Evolutionary conservation across 2,888 invertebrate species (phyloP), one percentile per base, ranked within the genome.

Genomic region (Branchellion lobata): DNA sequence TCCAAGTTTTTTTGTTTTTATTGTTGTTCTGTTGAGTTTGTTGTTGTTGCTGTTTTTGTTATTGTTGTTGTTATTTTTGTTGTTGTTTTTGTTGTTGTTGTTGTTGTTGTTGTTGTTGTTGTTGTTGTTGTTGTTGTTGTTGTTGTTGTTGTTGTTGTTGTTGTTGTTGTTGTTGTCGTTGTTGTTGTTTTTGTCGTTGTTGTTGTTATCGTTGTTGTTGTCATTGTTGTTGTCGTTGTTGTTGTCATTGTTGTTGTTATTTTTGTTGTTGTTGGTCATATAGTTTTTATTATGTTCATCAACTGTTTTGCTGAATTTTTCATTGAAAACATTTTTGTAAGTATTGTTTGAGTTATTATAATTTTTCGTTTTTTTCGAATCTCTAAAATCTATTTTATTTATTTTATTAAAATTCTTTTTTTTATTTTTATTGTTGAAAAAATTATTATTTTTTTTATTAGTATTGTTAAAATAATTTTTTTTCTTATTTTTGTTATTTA

Each of bases 121-220:
- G 34, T 75, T 51, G 57, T 75, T 18, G 14, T 68, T 36, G 34
- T 75, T 18, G 34, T 75, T 36, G 57, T 75, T 36, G 57, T 31
- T 72, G 40, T 73, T 14, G n/a, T n/a, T 40, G 3, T 1, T 34
- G 24, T 0, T 18, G 40, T 73, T 14, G 21, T n/a, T n/a, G n/a
- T n/a, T n/a, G n/a, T 14, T 71, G 29, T 11, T 33, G 31, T 31
- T 3, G 34, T 29, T 14, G 29, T 33, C 34, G 71, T 24, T n/a
- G n/a, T n/a, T n/a, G n/a, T n/a, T n/a, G n/a, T n/a, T n/a, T n/a
- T n/a, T n/a, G n/a, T n/a, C n/a, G 34, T 71, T 31, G 29, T 33
- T 71, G n/a, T n/a, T n/a, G n/a, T n/a, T n/a, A n/a, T n/a, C n/a
- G n/a, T n/a, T n/a, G n/a, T n/a, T n/a, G n/a, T n/a, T n/a, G n/a